Evolutionary conservation across 2,113 vertebrate species (phyloP).

Genomic region (Notothenia rossii): DNA sequence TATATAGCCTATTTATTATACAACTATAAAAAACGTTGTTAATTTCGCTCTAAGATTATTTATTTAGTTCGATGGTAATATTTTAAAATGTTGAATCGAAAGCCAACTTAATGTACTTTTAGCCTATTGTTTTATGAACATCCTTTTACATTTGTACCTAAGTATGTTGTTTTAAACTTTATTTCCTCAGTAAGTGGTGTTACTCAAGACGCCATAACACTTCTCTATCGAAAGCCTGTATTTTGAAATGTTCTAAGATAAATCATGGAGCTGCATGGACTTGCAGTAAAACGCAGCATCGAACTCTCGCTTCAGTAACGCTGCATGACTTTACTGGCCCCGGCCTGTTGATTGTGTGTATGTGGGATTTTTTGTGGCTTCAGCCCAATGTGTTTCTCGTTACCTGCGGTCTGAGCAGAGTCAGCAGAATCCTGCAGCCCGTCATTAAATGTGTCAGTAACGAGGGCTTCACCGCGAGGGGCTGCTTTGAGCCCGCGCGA

Average conservation of each 20-base stretch:
- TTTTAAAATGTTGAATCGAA: not conserved
- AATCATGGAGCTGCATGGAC: not conserved
- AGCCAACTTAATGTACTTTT: not conserved
- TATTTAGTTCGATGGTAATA: too few species aligned
- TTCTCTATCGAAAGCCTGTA: not conserved
- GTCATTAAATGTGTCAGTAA: slow-evolving; percentile 80
- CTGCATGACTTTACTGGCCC: not conserved
- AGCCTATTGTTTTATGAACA: too few species aligned
- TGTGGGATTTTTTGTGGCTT: slow-evolving; percentile 56
- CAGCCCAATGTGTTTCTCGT: slow-evolving; percentile 78
- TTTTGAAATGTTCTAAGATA: not conserved
- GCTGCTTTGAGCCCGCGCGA: slow-evolving; percentile 37
- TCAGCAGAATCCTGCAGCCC: slow-evolving; percentile 76
- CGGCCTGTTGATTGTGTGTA: slow-evolving; percentile 10
- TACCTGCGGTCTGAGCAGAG: slow-evolving; percentile 72
- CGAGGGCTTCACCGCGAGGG: slow-evolving; percentile 69
- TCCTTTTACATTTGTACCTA: too few species aligned
- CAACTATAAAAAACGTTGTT: too few species aligned
- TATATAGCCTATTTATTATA: too few species aligned
- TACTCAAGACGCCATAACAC: not conserved
- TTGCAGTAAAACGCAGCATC: not conserved
- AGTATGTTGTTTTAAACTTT: not conserved
- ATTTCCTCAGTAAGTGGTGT: not conserved
- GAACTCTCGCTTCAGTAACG: not conserved
- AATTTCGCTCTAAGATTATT: too few species aligned